A percentile compares a stretch with the other conserved stretches of the same genome.
These are phyloP conservation scores for Pseudopleuronectes americanus DNA, from an alignment of 2,797 vertebrate genomes.

Conservation along the genomic window DNA sequence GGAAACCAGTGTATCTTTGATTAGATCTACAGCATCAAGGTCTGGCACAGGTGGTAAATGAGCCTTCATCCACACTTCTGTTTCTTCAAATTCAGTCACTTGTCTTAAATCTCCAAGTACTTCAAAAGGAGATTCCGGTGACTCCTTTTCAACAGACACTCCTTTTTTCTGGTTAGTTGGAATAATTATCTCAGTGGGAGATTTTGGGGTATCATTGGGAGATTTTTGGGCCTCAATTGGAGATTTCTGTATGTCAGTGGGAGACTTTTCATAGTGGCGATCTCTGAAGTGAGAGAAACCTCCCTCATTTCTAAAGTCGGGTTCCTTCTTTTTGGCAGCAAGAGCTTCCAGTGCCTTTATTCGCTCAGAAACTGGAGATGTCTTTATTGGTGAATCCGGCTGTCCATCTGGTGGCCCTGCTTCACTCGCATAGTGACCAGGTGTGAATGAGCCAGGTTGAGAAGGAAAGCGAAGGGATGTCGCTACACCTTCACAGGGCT, in stretches of 20 bases:
- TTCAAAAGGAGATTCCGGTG: constrained; percentile 92
- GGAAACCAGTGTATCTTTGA: constrained; percentile 48
- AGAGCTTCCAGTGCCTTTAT: constrained; percentile 85
- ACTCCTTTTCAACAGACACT: constrained; percentile 77
- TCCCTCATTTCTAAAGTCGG: constrained; percentile 76
- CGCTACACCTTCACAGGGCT: constrained; percentile 77
- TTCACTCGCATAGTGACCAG: constrained; percentile 72
- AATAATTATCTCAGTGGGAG: constrained; percentile 53
- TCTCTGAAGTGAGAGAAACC: constrained; percentile 80
- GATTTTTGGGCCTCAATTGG: constrained; percentile 53
- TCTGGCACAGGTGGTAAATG: constrained; percentile 83
- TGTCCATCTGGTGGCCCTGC: constrained; percentile 66
- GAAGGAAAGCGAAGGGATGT: constrained; percentile 83
- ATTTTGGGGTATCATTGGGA: constrained; percentile 53
- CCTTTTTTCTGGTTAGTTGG: constrained; percentile 66
- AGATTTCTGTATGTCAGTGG: constrained; percentile 73
- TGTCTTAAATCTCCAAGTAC: constrained; percentile 84
- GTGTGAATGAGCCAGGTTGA: constrained; percentile 80
- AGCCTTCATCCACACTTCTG: constrained; percentile 84
- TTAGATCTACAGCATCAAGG: constrained; percentile 67
- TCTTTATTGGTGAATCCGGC: constrained; percentile 79
- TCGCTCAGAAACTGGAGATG: constrained; percentile 84
- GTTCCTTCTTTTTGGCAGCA: constrained; percentile 81
- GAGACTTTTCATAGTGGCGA: constrained; percentile 79
- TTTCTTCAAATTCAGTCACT: constrained; percentile 87